Conservation (phyloP, 2,797 vertebrate species). For the Allobates femoralis region DNA sequence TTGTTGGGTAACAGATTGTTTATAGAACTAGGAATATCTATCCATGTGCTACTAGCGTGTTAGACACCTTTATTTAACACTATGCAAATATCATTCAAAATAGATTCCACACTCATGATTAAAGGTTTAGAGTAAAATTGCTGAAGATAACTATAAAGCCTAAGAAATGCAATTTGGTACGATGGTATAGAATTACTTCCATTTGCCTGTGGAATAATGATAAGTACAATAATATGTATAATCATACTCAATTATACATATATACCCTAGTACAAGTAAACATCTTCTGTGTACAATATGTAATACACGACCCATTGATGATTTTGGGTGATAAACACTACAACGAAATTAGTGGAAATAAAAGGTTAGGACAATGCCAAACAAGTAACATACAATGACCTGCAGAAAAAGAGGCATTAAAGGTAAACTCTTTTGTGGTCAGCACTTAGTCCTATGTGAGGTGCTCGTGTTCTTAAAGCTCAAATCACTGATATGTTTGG, state of each 20-base stretch:
- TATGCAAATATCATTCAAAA: not conserved
- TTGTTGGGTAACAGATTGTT: not conserved
- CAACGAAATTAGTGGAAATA: not conserved
- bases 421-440: not conserved
- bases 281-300: not conserved
- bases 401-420: not conserved
- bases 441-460: not conserved
- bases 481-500: not conserved
- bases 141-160: not conserved
- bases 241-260: not conserved
- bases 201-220: not conserved
- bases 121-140: not conserved
- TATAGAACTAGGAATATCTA: not conserved
- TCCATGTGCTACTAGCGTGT: not conserved
- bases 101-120: not conserved
- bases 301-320: not conserved
- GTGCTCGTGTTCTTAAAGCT: not conserved
- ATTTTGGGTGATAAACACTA: not conserved
- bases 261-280: not conserved
- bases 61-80: not conserved
- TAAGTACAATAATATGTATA: not conserved
- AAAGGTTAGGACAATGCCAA: not conserved
- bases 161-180: not conserved
- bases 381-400: not conserved
- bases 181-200: not conserved